Conservation (phyloP, 2,797 vertebrate species). For the Centroberyx gerrardi region DNA sequence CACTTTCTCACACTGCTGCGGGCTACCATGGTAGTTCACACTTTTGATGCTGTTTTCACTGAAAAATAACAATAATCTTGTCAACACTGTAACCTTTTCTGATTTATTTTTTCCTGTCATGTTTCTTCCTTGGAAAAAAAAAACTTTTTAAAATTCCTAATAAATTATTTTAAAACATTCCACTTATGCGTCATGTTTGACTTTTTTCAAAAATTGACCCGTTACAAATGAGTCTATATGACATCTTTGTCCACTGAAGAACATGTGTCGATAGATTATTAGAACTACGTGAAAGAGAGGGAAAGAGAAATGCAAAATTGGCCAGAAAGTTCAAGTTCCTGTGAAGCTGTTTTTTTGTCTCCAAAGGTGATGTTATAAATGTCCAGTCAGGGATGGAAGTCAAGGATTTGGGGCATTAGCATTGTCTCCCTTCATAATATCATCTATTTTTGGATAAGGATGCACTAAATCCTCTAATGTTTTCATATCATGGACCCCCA, state of each 20-base stretch:
- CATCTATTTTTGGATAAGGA: too few relatives aligned
- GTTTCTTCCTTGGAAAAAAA: conserved; percentile 87
- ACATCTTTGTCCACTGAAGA: neutral
- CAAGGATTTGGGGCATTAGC: too few relatives aligned
- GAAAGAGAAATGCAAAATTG: neutral
- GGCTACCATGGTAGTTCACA: conserved; percentile 49
- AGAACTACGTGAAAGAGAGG: neutral
- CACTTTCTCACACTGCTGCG: conserved; percentile 58
- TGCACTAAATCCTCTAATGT: too few relatives aligned
- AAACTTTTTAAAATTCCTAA: conserved; percentile 97
- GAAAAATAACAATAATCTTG: conserved; percentile 78
- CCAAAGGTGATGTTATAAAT: too few relatives aligned
- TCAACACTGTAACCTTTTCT: conserved; percentile 87
- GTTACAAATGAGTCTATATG: neutral
- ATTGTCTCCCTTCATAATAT: too few relatives aligned
- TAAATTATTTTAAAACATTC: conserved; percentile 98
- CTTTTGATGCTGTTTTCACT: conserved; percentile 73
- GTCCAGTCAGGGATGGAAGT: too few relatives aligned
- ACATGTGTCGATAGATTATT: neutral
- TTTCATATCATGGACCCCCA: too few relatives aligned
- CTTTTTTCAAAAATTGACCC: neutral
- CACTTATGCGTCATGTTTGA: conserved; percentile 59
- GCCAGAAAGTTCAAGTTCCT: too few relatives aligned
- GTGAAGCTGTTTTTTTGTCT: too few relatives aligned
- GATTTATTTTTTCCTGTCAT: conserved; percentile 80